Percentiles rank a stretch among this genome's conserved stretches.
phyloP scores from a whole-genome alignment of 2,888 invertebrate species.

The Drosophila demipolita region DNA sequence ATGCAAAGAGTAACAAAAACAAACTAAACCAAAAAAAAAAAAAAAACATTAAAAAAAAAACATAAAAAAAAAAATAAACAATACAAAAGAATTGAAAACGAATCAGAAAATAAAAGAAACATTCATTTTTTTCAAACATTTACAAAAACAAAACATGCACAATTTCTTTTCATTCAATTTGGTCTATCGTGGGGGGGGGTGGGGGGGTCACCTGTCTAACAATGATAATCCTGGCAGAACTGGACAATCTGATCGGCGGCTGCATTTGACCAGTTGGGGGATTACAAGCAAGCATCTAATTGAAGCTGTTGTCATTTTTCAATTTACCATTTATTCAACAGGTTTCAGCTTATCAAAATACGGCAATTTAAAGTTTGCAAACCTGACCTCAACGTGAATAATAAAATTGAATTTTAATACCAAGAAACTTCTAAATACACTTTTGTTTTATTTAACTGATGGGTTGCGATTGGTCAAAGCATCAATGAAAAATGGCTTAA shows the following conservation, averaged over 20 bases:
- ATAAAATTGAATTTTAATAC: neutral
- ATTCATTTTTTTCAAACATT: slow-evolving; percentile 65
- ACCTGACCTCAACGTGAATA: neutral
- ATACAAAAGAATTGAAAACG: slow-evolving; percentile 32
- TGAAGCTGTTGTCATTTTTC: neutral
- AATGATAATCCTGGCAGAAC: neutral
- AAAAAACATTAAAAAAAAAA: slow-evolving; percentile 9
- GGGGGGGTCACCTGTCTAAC: too few relatives aligned
- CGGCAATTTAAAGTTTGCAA: neutral
- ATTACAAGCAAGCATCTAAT: too few relatives aligned
- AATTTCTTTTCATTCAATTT: slow-evolving; percentile 33
- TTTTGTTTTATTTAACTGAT: too few relatives aligned
- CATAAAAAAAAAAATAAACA: slow-evolving; percentile 6
- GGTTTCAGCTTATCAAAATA: neutral
- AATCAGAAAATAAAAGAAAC: slow-evolving; percentile 60
- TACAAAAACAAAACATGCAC: slow-evolving; percentile 29
- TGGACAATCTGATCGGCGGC: neutral
- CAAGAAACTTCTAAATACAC: too few relatives aligned
- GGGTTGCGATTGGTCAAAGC: too few relatives aligned
- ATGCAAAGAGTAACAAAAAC: slow-evolving; percentile 13
- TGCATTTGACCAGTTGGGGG: too few relatives aligned
- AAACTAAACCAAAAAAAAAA: neutral
- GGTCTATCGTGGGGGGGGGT: neutral
- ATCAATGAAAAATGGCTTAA: too few relatives aligned
- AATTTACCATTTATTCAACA: neutral